A percentile compares a stretch with the other conserved stretches of the same genome.
These are phyloP conservation scores for Drosophila paramelanica DNA, from an alignment of 2,888 invertebrate species.

Conservation along the genomic window DNA sequence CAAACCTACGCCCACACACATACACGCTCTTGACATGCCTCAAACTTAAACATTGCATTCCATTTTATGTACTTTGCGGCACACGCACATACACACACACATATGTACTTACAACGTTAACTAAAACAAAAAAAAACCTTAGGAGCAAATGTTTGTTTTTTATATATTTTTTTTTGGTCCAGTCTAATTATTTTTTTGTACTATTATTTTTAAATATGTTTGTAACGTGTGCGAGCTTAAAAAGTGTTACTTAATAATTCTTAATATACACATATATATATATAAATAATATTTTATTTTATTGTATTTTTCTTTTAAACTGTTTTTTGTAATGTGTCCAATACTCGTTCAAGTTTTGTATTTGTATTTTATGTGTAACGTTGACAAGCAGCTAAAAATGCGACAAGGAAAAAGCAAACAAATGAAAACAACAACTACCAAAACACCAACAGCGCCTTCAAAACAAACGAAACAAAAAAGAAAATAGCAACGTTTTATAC, in stretches of 20 bases:
- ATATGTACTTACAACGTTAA: slow-evolving; percentile 46
- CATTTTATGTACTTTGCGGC: slow-evolving; percentile 49
- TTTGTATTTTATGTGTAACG: slow-evolving; percentile 20
- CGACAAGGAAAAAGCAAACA: not conserved
- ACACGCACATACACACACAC: slow-evolving; percentile 32
- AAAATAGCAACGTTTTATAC: slow-evolving; percentile 50
- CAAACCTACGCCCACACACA: slow-evolving; percentile 12
- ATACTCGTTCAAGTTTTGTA: slow-evolving; percentile 47
- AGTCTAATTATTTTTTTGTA: slow-evolving; percentile 16
- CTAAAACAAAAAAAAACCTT: slow-evolving; percentile 23
- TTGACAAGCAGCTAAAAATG: not conserved
- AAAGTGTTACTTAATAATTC: slow-evolving; percentile 54
- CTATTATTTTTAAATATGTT: slow-evolving; percentile 34
- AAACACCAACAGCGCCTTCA: slow-evolving; percentile 73
- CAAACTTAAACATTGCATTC: slow-evolving; percentile 45
- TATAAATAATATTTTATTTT: slow-evolving; percentile 34
- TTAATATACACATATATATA: slow-evolving; percentile 21
- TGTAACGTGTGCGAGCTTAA: slow-evolving; percentile 47
- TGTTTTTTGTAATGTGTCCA: slow-evolving; percentile 41
- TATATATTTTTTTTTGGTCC: slow-evolving; percentile 13
- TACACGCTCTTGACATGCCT: slow-evolving; percentile 17
- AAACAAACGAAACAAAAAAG: slow-evolving; percentile 41
- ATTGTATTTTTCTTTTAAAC: slow-evolving; percentile 31
- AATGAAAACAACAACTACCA: slow-evolving; percentile 30
- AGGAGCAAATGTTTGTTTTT: slow-evolving; percentile 41